phyloP scores from a whole-genome alignment of 2,888 invertebrate species.

The Smittia aterrima region DNA sequence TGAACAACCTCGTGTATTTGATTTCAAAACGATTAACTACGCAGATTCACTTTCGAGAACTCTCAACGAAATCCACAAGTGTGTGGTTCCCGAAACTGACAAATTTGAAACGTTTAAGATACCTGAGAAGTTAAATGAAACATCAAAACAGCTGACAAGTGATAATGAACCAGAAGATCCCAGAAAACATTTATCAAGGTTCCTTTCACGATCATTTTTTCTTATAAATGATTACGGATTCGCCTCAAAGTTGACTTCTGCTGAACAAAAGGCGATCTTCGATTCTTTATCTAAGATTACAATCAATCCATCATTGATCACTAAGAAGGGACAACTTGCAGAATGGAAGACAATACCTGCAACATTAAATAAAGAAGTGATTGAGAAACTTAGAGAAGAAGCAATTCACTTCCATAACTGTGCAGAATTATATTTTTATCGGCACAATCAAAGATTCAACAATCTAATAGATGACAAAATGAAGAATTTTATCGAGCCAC shows the following conservation, averaged over 20 bases:
- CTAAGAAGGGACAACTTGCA: not conserved
- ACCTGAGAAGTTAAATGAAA: not conserved
- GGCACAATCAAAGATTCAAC: not conserved
- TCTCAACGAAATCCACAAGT: constrained; percentile 30
- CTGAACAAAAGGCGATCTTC: not conserved
- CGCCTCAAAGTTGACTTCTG: not conserved
- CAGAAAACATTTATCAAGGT: not conserved
- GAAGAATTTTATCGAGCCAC: not conserved
- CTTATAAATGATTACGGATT: constrained; percentile 1
- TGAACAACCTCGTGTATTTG: not conserved
- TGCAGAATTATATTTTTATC: constrained; percentile 24
- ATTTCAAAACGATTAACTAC: constrained; percentile 19
- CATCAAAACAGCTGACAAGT: too few relatives aligned
- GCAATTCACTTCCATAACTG: not conserved
- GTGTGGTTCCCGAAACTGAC: not conserved
- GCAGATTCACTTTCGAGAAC: not conserved
- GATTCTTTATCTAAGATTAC: not conserved
- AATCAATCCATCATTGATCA: constrained; percentile 3
- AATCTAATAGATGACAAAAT: not conserved
- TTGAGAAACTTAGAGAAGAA: not conserved
- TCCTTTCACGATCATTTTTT: not conserved
- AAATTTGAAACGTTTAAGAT: constrained; percentile 16
- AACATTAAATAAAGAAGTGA: not conserved
- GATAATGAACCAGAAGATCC: not conserved
- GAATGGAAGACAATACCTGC: not conserved